Evolutionary conservation across 2,797 vertebrate species (phyloP).

Genomic region (Loriculus beryllinus): DNA sequence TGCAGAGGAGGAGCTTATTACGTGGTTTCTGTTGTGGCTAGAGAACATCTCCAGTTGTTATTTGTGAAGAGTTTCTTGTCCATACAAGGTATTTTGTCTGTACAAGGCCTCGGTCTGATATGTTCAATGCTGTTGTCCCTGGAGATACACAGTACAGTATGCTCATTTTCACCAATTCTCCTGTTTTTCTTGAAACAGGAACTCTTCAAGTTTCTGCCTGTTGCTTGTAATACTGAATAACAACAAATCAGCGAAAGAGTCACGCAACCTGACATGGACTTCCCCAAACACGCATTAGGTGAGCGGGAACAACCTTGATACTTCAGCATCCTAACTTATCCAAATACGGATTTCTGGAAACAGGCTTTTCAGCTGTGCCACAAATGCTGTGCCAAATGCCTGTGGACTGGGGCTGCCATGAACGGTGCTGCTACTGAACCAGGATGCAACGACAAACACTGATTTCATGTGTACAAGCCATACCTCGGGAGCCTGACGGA

Average conservation of each 20-base stretch:
- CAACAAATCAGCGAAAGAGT: background rate
- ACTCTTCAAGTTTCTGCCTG: background rate
- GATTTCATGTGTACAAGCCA: background rate
- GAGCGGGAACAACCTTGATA: background rate
- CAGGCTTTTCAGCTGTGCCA: background rate
- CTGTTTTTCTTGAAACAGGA: background rate
- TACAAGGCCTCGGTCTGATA: background rate
- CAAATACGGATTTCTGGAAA: background rate
- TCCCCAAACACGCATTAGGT: background rate
- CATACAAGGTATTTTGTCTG: background rate
- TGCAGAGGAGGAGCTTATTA: background rate
- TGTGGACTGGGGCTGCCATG: fast-evolving
- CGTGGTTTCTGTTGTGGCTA: background rate
- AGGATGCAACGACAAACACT: fast-evolving
- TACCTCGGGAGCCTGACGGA: fast-evolving
- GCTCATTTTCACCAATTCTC: background rate
- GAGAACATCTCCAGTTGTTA: background rate
- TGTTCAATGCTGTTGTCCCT: background rate
- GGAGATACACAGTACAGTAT: background rate
- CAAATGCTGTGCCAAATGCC: background rate
- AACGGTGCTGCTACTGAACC: fast-evolving
- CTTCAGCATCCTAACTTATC: background rate
- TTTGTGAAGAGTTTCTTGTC: background rate
- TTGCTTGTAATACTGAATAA: background rate
- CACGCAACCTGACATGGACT: background rate